Conservation (phyloP, 2,888 invertebrate species). For the Dicycla oo region DNA sequence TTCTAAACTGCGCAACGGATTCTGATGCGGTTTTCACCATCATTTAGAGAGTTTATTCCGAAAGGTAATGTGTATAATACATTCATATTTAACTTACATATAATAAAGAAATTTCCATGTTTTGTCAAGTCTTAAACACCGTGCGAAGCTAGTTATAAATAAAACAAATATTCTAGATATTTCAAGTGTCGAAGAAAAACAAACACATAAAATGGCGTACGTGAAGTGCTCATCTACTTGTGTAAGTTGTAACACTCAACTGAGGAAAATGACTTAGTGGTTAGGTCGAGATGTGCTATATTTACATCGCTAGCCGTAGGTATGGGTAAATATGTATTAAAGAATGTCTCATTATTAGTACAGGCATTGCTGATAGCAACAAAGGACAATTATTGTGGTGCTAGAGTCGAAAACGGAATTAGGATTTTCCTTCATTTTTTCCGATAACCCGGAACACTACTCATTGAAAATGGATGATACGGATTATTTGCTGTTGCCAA, state of each 20-base stretch:
- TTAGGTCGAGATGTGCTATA: constrained; percentile 43
- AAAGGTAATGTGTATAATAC: too few relatives aligned
- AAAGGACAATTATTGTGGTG: not conserved
- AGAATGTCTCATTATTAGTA: constrained; percentile 25
- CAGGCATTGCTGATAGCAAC: constrained; percentile 6
- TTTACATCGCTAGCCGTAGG: constrained; percentile 21
- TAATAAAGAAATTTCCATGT: too few relatives aligned
- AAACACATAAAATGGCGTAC: constrained; percentile 53
- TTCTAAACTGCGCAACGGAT: too few relatives aligned
- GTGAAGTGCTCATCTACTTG: constrained; percentile 51
- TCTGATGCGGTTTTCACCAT: too few relatives aligned
- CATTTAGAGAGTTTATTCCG: too few relatives aligned
- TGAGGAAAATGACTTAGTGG: constrained; percentile 58
- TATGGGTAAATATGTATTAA: constrained; percentile 10
- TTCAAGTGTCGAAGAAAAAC: constrained; percentile 44
- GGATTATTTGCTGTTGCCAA: not conserved
- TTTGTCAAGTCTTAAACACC: too few relatives aligned
- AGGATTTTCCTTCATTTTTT: not conserved
- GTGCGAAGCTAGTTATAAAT: too few relatives aligned
- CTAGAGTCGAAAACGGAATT: not conserved
- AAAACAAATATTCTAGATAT: constrained; percentile 16
- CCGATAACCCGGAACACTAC: not conserved
- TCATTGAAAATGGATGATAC: not conserved
- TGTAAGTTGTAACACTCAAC: constrained; percentile 51
- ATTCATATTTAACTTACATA: too few relatives aligned